phyloP scores from a whole-genome alignment of 2,888 invertebrate genomes.

The Aethes cnicana region DNA sequence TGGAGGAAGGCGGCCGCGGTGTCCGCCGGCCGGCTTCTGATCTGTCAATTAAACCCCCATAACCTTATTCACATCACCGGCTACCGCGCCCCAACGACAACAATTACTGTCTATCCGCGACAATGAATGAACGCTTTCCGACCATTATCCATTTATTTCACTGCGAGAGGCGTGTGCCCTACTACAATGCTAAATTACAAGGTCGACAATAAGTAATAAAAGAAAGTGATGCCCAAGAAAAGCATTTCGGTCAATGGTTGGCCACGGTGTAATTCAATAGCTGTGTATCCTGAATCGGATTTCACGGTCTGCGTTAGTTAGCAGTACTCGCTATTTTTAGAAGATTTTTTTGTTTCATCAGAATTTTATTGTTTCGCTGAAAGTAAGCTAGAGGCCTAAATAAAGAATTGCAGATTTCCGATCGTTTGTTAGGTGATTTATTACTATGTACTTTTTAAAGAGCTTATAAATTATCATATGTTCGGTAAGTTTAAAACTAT shows the following conservation, averaged over 20 bases:
- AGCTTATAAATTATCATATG: neutral
- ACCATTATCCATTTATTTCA: constrained; percentile 35
- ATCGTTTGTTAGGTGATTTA: neutral
- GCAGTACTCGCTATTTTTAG: constrained; percentile 49
- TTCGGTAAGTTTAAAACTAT: too few species aligned
- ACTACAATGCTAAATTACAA: constrained; percentile 39
- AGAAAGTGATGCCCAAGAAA: constrained; percentile 40
- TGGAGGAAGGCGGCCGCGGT: constrained; percentile 64
- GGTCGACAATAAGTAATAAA: constrained; percentile 44
- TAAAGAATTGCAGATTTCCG: constrained; percentile 1
- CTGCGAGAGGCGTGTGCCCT: constrained; percentile 25
- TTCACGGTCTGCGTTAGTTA: constrained; percentile 55
- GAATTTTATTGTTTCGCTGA: constrained; percentile 21
- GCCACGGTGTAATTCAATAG: constrained; percentile 53
- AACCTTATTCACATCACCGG: constrained; percentile 64
- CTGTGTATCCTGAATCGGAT: constrained; percentile 48
- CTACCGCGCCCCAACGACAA: constrained; percentile 49
- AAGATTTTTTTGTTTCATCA: constrained; percentile 41
- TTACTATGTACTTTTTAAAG: neutral
- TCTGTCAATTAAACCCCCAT: constrained; percentile 72
- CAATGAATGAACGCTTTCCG: constrained; percentile 34
- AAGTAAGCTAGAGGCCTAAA: constrained; percentile 11
- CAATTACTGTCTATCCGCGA: constrained; percentile 43
- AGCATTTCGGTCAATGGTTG: constrained; percentile 40
- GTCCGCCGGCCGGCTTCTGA: constrained; percentile 57